Conservation (phyloP, 2,113 vertebrate species). For the Ramphastos sulfuratus region DNA sequence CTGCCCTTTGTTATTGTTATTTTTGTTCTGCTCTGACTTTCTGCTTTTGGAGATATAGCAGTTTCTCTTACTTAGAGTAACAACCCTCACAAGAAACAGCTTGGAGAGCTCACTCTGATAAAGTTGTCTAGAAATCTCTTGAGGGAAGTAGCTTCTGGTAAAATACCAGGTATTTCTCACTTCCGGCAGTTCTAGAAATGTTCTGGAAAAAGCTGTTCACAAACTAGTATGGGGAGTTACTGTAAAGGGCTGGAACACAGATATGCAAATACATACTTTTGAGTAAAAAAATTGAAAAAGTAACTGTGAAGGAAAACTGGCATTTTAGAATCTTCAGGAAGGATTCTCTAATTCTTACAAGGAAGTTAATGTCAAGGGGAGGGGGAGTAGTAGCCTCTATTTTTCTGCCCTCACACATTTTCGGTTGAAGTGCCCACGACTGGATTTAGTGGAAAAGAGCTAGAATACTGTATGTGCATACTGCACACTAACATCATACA, state of each 20-base stretch:
- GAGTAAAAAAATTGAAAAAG: background rate
- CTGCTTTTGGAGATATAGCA: background rate
- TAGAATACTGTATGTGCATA: accelerated
- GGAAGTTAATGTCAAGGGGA: background rate
- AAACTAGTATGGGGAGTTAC: background rate
- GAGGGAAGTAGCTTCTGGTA: slow-evolving; percentile 17
- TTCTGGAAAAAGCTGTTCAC: slow-evolving; percentile 23
- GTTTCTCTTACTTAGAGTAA: background rate
- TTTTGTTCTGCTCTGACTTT: background rate
- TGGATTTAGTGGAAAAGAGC: background rate
- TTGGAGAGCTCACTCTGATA: background rate
- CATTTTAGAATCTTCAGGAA: background rate
- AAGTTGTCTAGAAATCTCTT: slow-evolving; percentile 14
- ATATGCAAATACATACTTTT: background rate
- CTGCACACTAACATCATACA: background rate
- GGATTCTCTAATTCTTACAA: background rate
- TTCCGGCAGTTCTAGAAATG: slow-evolving; percentile 17
- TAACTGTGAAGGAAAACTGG: background rate
- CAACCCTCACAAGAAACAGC: background rate
- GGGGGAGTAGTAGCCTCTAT: background rate
- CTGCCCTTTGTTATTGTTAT: background rate
- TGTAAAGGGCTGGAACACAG: background rate
- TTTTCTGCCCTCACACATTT: background rate
- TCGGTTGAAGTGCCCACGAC: background rate
- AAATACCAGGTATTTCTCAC: slow-evolving; percentile 34